Evolutionary conservation across 1,140 invertebrate genomes (phyloP), one percentile per base, ranked within the genome.

Genomic region (Babylonia areolata): DNA sequence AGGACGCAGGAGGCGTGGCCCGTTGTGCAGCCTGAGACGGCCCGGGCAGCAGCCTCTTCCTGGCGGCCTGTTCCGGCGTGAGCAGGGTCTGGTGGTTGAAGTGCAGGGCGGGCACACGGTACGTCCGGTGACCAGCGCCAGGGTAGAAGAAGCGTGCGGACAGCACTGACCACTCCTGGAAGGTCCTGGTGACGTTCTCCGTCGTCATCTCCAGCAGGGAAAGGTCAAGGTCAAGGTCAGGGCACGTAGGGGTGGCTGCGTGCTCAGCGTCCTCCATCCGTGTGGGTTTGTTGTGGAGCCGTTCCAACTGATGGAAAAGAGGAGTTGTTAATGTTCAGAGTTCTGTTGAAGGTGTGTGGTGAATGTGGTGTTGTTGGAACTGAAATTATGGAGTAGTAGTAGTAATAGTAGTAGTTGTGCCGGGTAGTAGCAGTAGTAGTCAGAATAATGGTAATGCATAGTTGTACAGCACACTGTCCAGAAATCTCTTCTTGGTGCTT

Each of bases 81-180:
- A 84, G 33, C 23, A 46, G 17, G 17, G 73, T 84, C 64, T 46
- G 82, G 23, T 73, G 82, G 69, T 84, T 84, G 69, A 84, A 84
- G 69, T 84, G 33, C 12, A 73, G 28, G 23, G 82, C 35, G 15
- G 82, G 82, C 15, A 75, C 82, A 37, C 82, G 69, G 69, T 75
- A 75, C 3, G 82, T 84, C 12, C 23, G 31, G 5, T 2, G 42
- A 11, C 82, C 82, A 1, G 75, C 11, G 6, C 75, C 20, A 2
- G 82, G 81, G 64, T n/a, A 84, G 64, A 73, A 69, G 31, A n/a
- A 39, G n/a, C 75, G 64, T 1, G 82, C 82, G 39, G 17, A 9
- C 2, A n/a, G 37, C 17, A n/a, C 39, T 2, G 64, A 46, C 82
- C 82, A 84, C 6, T 84, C 39, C n/a, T 37, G 3, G 6, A 84